phyloP scores from a whole-genome alignment of 2,797 vertebrate genomes.

The Limnodromus scolopaceus region DNA sequence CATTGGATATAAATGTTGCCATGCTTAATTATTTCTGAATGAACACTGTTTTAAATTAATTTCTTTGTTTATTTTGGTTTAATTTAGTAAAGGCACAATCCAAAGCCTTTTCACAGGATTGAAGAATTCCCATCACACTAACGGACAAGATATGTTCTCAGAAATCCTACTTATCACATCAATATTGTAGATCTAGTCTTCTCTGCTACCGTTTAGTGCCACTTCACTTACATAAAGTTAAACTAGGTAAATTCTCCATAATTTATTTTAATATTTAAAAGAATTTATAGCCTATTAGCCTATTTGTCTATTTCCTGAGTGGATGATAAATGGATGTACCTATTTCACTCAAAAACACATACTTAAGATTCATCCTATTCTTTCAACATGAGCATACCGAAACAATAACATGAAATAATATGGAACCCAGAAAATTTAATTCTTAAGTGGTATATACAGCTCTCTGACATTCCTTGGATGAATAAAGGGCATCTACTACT shows the following conservation, averaged over 20 bases:
- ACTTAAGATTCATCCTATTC: background rate
- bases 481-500: constrained; percentile 27
- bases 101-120: background rate
- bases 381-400: background rate
- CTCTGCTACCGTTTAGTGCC: background rate
- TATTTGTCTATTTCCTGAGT: background rate
- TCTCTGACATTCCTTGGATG: constrained; percentile 23
- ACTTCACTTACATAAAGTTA: background rate
- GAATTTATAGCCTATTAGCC: background rate
- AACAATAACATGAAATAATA: background rate
- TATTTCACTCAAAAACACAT: background rate
- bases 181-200: background rate
- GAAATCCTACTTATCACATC: background rate
- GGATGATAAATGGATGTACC: background rate
- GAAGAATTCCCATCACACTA: background rate
- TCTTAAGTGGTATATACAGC: constrained; percentile 30
- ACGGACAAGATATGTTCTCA: background rate
- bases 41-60: background rate
- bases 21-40: background rate
- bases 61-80: background rate
- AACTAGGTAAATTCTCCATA: background rate
- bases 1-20: background rate
- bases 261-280: background rate
- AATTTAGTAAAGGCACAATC: background rate
- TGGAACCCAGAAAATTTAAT: background rate